Conservation (phyloP, 2,888 invertebrate genomes). For the Heterodera filipjevi region DNA sequence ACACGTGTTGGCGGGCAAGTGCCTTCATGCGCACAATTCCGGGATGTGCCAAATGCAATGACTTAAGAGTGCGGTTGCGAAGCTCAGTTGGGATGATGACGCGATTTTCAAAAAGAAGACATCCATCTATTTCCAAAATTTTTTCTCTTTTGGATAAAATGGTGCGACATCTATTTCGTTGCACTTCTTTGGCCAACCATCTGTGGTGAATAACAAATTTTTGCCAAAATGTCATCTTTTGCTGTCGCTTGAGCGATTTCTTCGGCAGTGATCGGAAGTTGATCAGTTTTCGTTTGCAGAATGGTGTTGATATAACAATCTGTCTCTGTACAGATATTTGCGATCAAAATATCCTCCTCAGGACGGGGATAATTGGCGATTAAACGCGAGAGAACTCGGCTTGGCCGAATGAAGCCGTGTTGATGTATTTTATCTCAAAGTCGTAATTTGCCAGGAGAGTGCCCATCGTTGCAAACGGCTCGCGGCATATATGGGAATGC, state of each 20-base stretch:
- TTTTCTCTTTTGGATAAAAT: not conserved
- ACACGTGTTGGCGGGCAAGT: constrained; percentile 51
- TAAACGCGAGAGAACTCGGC: constrained; percentile 63
- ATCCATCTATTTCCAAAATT: constrained; percentile 10
- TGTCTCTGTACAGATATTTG: constrained; percentile 1
- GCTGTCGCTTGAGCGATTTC: not conserved
- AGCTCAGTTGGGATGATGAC: constrained; percentile 52
- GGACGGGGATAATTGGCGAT: constrained; percentile 8
- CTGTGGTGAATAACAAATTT: too few relatives aligned
- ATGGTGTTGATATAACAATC: not conserved
- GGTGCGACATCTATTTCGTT: not conserved
- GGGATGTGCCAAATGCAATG: constrained; percentile 55
- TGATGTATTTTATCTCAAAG: constrained; percentile 60
- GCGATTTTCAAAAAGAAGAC: constrained; percentile 46
- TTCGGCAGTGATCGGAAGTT: not conserved
- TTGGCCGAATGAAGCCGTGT: constrained; percentile 58
- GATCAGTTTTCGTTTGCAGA: not conserved
- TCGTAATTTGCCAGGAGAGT: constrained; percentile 62
- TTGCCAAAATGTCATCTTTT: not conserved
- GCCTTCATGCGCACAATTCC: constrained; percentile 54
- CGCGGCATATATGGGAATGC: constrained; percentile 56
- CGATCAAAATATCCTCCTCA: constrained; percentile 13
- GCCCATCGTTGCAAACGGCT: constrained; percentile 57
- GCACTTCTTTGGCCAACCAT: constrained; percentile 16
- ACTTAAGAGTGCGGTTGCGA: constrained; percentile 41